Evolutionary conservation across 2,113 vertebrate genomes (phyloP).

Genomic region (Myotis yumanensis): DNA sequence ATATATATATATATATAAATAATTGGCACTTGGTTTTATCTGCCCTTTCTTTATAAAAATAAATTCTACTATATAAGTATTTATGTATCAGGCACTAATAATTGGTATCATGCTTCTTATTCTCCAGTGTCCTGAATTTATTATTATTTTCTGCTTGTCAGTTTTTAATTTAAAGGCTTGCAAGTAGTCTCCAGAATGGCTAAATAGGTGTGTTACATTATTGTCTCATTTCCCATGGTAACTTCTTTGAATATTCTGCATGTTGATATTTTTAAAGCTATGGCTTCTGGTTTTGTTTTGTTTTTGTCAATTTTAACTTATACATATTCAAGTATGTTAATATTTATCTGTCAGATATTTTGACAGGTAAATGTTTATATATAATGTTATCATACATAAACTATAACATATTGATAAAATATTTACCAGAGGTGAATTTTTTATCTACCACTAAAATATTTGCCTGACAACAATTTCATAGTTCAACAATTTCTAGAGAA

Average conservation of each 20-base stretch:
- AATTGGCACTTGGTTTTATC: background rate
- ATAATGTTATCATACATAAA: slow-evolving; percentile 48
- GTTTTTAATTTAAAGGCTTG: slow-evolving; percentile 18
- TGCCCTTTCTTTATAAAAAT: background rate
- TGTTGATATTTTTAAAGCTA: background rate
- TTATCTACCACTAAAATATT: slow-evolving; percentile 52
- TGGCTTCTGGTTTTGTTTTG: background rate
- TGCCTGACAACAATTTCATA: slow-evolving; percentile 45
- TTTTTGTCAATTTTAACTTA: slow-evolving; percentile 13
- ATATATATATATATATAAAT: too few species aligned
- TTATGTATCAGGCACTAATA: background rate
- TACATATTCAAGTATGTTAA: slow-evolving; percentile 42
- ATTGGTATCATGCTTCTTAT: background rate
- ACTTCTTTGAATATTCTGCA: slow-evolving; percentile 29
- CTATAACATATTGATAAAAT: slow-evolving; percentile 59
- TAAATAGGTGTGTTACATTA: background rate
- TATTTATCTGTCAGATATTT: slow-evolving; percentile 47
- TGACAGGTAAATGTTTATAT: slow-evolving; percentile 67
- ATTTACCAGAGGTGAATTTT: slow-evolving; percentile 55
- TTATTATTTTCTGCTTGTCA: background rate
- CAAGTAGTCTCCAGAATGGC: background rate
- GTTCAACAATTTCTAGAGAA: slow-evolving; percentile 62
- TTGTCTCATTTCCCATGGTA: background rate
- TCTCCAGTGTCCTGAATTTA: background rate
- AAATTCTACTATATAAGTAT: background rate